Evolutionary conservation across 2,797 vertebrate genomes (phyloP).

Genomic region (Myotis findleyi): DNA sequence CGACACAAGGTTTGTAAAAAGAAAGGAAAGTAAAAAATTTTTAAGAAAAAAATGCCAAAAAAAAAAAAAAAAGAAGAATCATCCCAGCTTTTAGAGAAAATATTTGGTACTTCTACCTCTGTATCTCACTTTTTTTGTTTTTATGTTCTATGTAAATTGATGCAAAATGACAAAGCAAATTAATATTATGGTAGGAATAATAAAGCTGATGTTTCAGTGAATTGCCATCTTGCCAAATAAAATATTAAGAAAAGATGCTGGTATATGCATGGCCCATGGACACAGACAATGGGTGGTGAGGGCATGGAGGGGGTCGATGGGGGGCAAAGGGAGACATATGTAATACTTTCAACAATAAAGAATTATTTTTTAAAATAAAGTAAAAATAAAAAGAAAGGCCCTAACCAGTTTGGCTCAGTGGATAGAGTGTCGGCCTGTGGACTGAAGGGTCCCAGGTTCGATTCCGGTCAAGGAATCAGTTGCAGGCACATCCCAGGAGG

Average conservation of each 20-base stretch:
- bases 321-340: no score
- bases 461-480: not conserved
- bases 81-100: slow-evolving; percentile 80
- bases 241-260: slow-evolving; percentile 84
- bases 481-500: not conserved
- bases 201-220: slow-evolving; percentile 94
- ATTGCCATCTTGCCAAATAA: slow-evolving; percentile 95
- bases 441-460: not conserved
- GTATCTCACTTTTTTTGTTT: slow-evolving; percentile 90
- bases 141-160: slow-evolving; percentile 96
- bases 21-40: no score
- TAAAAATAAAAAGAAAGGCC: no score
- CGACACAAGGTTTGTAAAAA: no score
- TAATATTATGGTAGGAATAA: slow-evolving; percentile 94
- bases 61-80: no score
- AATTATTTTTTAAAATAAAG: no score
- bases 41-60: no score
- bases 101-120: slow-evolving; percentile 92
- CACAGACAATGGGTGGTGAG: no score
- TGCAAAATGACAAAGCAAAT: slow-evolving; percentile 94
- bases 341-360: no score
- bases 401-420: not conserved
- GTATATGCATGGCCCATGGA: no score
- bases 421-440: not conserved
- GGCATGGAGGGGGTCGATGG: no score